Evolutionary conservation across 2,888 invertebrate species (phyloP), one percentile per base, ranked within the genome.

Genomic region (Halictus ligatus): DNA sequence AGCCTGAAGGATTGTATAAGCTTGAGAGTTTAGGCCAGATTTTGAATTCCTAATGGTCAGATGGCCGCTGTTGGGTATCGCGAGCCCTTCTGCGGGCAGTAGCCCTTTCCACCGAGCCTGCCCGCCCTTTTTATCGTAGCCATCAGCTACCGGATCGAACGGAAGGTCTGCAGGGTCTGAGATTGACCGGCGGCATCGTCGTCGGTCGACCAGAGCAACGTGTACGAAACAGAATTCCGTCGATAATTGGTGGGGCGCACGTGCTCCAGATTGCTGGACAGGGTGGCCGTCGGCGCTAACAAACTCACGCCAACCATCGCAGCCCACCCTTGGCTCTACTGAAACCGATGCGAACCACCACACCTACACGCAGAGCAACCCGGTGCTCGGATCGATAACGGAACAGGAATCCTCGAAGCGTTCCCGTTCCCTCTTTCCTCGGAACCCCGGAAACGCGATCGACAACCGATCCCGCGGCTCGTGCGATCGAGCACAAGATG

Each of bases 351-450:
- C 46, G 8, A n/a, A 54, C 60, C 40, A 15, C 43, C 43, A 74
- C 77, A 74, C 69, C 84, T 77, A 78, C 74, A 54, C 43, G 29
- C 46, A 60, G 77, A 75, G 64, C 54, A 87, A 83, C 79, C 58
- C 84, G 76, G 54, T 54, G 54, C 0, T 10, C 54, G 81, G 81
- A 92, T 90, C 91, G 87, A 90, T 91, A 91, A 75, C 46, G 54
- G 64, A 69, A 71, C 78, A 83, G 76, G 76, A 86, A 88, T 76
- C 60, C 77, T n/a, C 64, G 78, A 73, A 74, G 64, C n/a, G 77
- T 74, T 83, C 74, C 48, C 78, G 75, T 75, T 75, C 58, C 8
- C 72, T 13, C 71, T 35, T 67, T 54, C 64, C 6, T n/a, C 60
- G 7, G 60, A 25, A 25, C 40, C 21, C 25, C 4, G 21, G 25